Percentiles rank a stretch among this genome's conserved stretches.
phyloP scores from a whole-genome alignment of 2,888 invertebrate species.

The Petrolisthes manimaculis region DNA sequence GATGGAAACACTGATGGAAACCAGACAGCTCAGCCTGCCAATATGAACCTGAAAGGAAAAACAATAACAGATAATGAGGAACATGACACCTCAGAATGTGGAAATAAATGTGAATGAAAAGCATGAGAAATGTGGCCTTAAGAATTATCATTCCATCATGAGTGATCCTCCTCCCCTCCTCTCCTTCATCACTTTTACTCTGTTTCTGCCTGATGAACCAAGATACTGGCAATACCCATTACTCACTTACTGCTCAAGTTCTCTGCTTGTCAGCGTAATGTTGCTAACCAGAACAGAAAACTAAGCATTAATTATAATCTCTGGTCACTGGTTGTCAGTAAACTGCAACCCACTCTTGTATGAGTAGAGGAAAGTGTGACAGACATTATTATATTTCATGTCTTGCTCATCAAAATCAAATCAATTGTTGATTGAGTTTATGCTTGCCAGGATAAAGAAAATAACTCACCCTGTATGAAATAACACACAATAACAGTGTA shows the following conservation, averaged over 20 bases:
- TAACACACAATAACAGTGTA: too few species aligned
- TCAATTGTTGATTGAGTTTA: too few species aligned
- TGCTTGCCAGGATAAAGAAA: too few species aligned
- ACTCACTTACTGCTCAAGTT: neutral
- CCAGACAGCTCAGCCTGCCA: too few species aligned
- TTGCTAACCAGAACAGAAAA: neutral
- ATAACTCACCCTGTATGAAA: too few species aligned
- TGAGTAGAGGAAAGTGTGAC: too few species aligned
- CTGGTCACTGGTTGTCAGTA: too few species aligned
- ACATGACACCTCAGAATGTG: neutral
- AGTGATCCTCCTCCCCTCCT: conserved; percentile 8
- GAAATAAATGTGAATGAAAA: neutral
- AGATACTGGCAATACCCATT: neutral
- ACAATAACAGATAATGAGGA: neutral
- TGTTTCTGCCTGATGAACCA: neutral
- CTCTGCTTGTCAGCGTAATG: neutral
- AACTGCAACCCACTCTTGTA: too few species aligned
- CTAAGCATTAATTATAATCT: neutral
- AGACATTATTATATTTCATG: too few species aligned
- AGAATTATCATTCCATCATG: conserved; percentile 14
- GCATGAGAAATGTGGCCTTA: neutral
- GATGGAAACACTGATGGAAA: too few species aligned
- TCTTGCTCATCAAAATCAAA: too few species aligned
- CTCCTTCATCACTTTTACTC: neutral
- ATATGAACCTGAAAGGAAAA: neutral